These are phyloP conservation scores for Polylopha cassiicola DNA, from an alignment of 2,888 invertebrate species.

Conservation along the genomic window DNA sequence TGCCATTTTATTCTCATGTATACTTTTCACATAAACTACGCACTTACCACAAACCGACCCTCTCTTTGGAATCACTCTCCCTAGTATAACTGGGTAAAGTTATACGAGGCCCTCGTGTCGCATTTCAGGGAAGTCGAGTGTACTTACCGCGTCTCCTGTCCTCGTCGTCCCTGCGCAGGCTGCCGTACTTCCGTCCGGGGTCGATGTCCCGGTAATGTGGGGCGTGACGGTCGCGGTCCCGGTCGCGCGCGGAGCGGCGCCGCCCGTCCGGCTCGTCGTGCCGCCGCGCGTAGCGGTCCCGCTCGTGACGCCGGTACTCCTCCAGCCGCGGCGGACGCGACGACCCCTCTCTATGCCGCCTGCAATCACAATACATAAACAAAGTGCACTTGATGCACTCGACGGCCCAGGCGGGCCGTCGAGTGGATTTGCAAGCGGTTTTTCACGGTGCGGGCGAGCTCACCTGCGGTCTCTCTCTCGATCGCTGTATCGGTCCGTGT, in stretches of 20 bases:
- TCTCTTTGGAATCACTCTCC: no score
- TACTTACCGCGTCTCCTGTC: constrained; percentile 50
- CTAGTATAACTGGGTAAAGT: no score
- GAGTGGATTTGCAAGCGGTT: no score
- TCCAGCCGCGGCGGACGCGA: constrained; percentile 62
- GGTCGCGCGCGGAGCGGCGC: constrained; percentile 45
- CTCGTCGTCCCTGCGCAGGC: constrained; percentile 48
- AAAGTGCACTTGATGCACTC: no score
- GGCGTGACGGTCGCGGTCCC: constrained; percentile 11
- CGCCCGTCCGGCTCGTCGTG: constrained; percentile 49
- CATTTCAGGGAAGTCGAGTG: not conserved
- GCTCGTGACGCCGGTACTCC: constrained; percentile 49
- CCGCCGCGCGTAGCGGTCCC: constrained; percentile 40
- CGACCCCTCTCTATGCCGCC: constrained; percentile 72
- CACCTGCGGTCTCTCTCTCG: constrained; percentile 76
- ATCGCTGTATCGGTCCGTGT: constrained; percentile 83
- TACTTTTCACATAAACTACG: not conserved
- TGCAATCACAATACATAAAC: no score
- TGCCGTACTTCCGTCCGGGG: constrained; percentile 50
- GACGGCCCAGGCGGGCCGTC: no score
- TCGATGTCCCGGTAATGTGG: constrained; percentile 60
- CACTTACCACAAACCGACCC: no score
- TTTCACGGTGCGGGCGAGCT: constrained; percentile 13
- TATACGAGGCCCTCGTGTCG: no score
- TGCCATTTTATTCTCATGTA: not conserved